Percentiles rank a stretch among this genome's conserved stretches.
These are phyloP conservation scores for Chrysolina oricalcia DNA, from an alignment of 2,888 invertebrate species.

Conservation along the genomic window DNA sequence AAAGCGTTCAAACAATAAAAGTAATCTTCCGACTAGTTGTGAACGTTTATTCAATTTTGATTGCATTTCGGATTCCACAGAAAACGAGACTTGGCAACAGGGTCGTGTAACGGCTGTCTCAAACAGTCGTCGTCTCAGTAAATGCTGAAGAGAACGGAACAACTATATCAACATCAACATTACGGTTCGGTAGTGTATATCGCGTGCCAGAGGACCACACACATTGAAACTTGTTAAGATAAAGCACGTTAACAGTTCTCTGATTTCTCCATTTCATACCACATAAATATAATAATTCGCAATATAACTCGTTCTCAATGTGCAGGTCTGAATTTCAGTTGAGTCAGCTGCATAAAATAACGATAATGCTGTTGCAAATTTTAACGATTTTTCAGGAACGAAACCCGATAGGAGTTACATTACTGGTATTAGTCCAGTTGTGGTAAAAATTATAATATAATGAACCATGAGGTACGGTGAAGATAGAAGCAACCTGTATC, in stretches of 20 bases:
- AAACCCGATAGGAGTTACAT: neutral
- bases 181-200: constrained; percentile 65
- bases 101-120: constrained; percentile 23
- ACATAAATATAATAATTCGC: constrained; percentile 48
- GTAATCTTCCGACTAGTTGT: too few species aligned
- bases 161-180: constrained; percentile 60
- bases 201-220: constrained; percentile 71
- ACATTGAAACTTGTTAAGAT: constrained; percentile 72
- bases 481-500: too few species aligned
- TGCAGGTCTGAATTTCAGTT: constrained; percentile 17
- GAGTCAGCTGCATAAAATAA: constrained; percentile 25
- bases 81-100: constrained; percentile 9
- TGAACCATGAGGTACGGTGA: too few species aligned
- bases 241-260: constrained; percentile 71
- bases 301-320: constrained; percentile 39
- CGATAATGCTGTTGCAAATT: constrained; percentile 8
- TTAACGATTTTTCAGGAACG: constrained; percentile 14
- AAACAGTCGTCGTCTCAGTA: constrained; percentile 31
- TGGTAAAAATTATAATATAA: neutral
- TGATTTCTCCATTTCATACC: constrained; percentile 62
- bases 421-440: neutral
- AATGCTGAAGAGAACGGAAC: constrained; percentile 44
- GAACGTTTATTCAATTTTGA: too few species aligned
- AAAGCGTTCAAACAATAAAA: too few species aligned
- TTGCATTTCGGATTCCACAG: neutral